Evolutionary conservation across 1,140 invertebrate species (phyloP).

Genomic region (Cyphomyrmex costatus): DNA sequence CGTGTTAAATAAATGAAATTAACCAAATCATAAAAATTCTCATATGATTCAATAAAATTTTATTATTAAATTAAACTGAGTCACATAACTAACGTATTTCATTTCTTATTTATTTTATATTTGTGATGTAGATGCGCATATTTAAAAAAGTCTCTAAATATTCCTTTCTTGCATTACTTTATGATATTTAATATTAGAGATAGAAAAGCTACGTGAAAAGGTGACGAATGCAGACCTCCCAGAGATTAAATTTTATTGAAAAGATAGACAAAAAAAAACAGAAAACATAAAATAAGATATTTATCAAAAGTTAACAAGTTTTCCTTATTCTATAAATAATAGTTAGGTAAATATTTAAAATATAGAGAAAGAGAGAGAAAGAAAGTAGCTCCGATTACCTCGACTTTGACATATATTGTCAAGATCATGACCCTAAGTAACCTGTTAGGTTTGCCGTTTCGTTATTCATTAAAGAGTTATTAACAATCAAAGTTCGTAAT

Average conservation of each 20-base stretch:
- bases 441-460: too few relatives aligned
- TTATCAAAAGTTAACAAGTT: neutral
- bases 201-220: neutral
- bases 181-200: slow-evolving; percentile 3
- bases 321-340: neutral
- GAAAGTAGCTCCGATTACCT: too few relatives aligned
- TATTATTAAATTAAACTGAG: neutral
- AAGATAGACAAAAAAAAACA: neutral
- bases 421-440: too few relatives aligned
- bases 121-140: neutral
- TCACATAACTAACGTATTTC: neutral
- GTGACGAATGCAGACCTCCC: neutral
- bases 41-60: neutral
- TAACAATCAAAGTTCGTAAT: too few relatives aligned
- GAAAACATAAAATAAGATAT: neutral
- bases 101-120: neutral
- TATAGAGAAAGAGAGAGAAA: too few relatives aligned
- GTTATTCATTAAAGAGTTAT: neutral
- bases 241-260: neutral
- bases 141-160: neutral
- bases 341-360: too few relatives aligned
- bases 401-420: too few relatives aligned
- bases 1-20: neutral
- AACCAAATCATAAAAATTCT: neutral
- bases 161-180: neutral